These are phyloP conservation scores for Hemistola chrysoprasaria DNA, from an alignment of 2,888 invertebrate genomes.

Conservation along the genomic window DNA sequence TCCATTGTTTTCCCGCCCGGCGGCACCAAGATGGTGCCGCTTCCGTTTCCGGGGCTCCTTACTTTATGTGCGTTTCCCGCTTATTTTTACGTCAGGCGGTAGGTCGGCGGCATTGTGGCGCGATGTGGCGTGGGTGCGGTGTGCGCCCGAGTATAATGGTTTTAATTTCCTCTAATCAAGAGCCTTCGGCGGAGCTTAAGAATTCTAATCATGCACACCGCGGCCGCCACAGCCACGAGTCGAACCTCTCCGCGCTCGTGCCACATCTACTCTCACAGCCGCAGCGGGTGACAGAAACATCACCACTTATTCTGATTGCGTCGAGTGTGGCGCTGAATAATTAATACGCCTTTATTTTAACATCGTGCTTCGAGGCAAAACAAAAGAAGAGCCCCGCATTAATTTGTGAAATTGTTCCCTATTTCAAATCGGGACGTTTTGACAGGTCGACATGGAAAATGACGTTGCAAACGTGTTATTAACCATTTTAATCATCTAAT, in stretches of 20 bases:
- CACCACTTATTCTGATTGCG: conserved; percentile 82
- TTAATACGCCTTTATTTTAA: conserved; percentile 79
- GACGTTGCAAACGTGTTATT: conserved; percentile 15
- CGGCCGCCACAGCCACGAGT: conserved; percentile 32
- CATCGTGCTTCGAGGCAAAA: conserved; percentile 59
- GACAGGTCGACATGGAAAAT: conserved; percentile 27
- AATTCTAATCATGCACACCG: conserved; percentile 79
- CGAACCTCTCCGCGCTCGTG: conserved; percentile 25
- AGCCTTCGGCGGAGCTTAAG: conserved; percentile 80
- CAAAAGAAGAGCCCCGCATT: conserved; percentile 64
- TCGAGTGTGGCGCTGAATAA: conserved; percentile 81
- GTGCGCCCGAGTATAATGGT: conserved; percentile 77
- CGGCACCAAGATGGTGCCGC: conserved; percentile 83
- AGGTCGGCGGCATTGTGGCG: conserved; percentile 60
- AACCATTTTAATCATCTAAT: conserved; percentile 17
- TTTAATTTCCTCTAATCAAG: conserved; percentile 83
- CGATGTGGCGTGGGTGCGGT: conserved; percentile 42
- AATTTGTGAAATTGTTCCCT: conserved; percentile 60
- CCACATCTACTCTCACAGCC: conserved; percentile 36
- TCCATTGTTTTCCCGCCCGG: conserved; percentile 87
- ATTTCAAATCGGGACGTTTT: conserved; percentile 40
- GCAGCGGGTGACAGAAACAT: conserved; percentile 78
- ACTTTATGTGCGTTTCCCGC: conserved; percentile 79
- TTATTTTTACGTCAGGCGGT: conserved; percentile 74
- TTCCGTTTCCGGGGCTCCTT: conserved; percentile 79